phyloP scores from a whole-genome alignment of 2,113 vertebrate genomes.

The Scatophagus argus region DNA sequence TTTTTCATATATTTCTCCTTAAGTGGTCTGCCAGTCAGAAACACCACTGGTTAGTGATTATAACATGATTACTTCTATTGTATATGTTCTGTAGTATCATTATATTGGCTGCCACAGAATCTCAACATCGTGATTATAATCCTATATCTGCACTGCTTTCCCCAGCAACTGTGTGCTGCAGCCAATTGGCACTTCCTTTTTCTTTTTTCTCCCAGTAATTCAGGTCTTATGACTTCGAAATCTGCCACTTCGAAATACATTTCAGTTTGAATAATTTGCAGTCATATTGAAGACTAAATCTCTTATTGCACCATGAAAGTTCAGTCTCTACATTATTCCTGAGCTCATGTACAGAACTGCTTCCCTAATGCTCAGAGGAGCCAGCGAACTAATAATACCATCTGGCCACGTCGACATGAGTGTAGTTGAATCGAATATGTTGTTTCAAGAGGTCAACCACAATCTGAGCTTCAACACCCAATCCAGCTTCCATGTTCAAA shows the following conservation, averaged over 20 bases:
- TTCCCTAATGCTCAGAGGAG: conserved; percentile 40
- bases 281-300: neutral
- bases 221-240: conserved; percentile 16
- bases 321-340: conserved; percentile 6
- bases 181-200: conserved; percentile 17
- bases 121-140: conserved; percentile 38
- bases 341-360: conserved; percentile 5
- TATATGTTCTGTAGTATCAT: conserved; percentile 20
- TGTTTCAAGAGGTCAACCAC: conserved; percentile 50
- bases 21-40: conserved; percentile 50
- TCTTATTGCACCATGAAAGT: conserved; percentile 1
- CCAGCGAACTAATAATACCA: conserved; percentile 60
- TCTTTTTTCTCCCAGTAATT: conserved; percentile 11
- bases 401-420: conserved; percentile 58
- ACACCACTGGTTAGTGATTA: conserved; percentile 15
- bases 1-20: conserved; percentile 58
- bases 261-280: conserved; percentile 12
- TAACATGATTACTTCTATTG: conserved; percentile 7
- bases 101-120: conserved; percentile 10
- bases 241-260: conserved; percentile 8
- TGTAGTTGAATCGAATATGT: conserved; percentile 39
- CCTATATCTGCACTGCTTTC: conserved; percentile 9
- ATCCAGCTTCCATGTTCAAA: conserved; percentile 21
- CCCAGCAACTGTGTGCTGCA: neutral
- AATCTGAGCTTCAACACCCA: conserved; percentile 28